Evolutionary conservation across 2,113 vertebrate genomes (phyloP).

Genomic region (Oreotrochilus melanogaster): DNA sequence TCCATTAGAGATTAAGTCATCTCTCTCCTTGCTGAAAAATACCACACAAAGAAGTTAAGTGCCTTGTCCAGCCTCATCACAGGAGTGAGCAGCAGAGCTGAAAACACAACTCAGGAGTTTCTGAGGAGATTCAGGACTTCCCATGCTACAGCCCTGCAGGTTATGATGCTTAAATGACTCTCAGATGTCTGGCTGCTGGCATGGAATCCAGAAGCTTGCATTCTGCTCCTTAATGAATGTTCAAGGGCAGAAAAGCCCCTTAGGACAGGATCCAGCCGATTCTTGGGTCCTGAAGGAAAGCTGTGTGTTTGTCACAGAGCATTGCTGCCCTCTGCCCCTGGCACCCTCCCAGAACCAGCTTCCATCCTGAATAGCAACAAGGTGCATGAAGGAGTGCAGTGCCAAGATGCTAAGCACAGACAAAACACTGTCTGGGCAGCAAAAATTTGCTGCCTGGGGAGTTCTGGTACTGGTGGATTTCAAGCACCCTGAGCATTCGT

Average conservation of each 20-base stretch:
- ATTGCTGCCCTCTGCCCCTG: neutral
- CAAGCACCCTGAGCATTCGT: neutral
- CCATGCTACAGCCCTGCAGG: neutral
- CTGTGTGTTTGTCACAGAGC: neutral
- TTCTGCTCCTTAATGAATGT: neutral
- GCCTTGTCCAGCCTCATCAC: neutral
- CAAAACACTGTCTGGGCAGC: neutral
- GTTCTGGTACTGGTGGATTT: neutral
- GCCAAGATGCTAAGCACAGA: neutral
- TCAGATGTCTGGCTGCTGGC: neutral
- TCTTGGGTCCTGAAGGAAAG: neutral
- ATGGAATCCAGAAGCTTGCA: neutral
- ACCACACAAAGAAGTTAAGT: neutral
- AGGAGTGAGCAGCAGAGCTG: neutral
- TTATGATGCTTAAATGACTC: neutral
- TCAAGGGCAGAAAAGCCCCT: neutral
- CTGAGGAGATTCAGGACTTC: neutral
- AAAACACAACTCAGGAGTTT: neutral
- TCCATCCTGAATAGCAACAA: fast-evolving
- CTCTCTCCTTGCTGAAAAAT: neutral
- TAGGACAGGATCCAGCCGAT: neutral
- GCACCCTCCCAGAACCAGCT: neutral
- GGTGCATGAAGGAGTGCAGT: fast-evolving
- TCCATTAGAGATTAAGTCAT: neutral
- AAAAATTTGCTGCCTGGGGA: neutral